Evolutionary conservation across 2,113 vertebrate species (phyloP).

Genomic region (Ptilonorhynchus violaceus): DNA sequence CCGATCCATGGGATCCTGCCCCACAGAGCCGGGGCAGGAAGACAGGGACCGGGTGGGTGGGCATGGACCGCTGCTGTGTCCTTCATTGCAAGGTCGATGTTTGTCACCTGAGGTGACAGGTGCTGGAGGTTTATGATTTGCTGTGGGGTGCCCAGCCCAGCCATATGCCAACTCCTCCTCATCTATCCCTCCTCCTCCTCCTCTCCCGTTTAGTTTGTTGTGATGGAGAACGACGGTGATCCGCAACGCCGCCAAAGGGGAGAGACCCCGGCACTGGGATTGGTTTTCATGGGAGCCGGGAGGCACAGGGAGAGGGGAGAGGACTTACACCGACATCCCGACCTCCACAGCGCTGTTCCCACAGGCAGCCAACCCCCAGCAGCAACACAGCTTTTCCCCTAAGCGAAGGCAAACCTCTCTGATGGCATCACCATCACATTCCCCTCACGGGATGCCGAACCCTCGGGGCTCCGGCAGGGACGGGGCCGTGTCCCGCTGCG

Average conservation of each 20-base stretch:
- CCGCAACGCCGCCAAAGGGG: not conserved
- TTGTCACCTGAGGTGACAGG: not conserved
- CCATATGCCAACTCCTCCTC: not conserved
- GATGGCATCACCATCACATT: not conserved
- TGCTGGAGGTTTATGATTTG: not conserved
- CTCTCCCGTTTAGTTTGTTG: fast-evolving
- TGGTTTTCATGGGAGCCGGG: not conserved
- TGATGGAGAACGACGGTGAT: not conserved
- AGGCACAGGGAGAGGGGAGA: not conserved
- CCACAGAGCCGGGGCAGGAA: not conserved
- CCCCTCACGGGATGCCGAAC: not conserved
- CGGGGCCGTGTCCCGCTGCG: fast-evolving
- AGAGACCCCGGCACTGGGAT: fast-evolving
- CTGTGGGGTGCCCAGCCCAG: not conserved
- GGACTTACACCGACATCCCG: fast-evolving
- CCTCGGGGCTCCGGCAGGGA: not conserved
- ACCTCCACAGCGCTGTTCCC: not conserved
- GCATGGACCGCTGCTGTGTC: not conserved
- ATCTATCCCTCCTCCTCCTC: not conserved
- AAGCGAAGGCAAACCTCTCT: not conserved
- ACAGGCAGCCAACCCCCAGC: fast-evolving
- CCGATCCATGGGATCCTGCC: fast-evolving
- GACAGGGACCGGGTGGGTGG: not conserved
- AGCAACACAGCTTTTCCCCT: not conserved
- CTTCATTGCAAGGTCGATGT: fast-evolving